A percentile compares a stretch with the other conserved stretches of the same genome.
phyloP scores from a whole-genome alignment of 2,113 vertebrate species.

The Xenus cinereus region DNA sequence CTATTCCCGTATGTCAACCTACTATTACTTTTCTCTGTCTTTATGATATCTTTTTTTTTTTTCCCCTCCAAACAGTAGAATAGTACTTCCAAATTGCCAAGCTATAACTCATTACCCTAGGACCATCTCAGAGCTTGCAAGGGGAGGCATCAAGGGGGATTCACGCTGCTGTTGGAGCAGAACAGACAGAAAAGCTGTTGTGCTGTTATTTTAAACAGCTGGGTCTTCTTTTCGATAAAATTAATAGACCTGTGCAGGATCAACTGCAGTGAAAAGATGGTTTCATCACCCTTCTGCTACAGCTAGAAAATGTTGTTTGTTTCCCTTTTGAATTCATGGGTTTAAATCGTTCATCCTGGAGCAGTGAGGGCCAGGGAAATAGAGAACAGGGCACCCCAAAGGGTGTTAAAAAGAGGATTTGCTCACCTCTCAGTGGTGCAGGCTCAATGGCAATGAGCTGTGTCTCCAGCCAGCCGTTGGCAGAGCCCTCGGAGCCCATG shows the following conservation, averaged over 20 bases:
- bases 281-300: neutral
- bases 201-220: slow-evolving; percentile 7
- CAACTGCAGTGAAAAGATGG: neutral
- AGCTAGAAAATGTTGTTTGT: neutral
- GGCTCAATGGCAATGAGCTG: neutral
- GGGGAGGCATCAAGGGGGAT: neutral
- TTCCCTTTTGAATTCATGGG: neutral
- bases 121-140: neutral
- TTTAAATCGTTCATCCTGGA: neutral
- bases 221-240: neutral
- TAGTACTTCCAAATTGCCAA: neutral
- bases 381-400: accelerated
- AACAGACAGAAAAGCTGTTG: neutral
- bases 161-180: neutral
- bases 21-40: neutral
- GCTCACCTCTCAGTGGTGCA: neutral
- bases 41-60: neutral
- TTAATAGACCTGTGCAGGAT: neutral
- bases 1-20: neutral
- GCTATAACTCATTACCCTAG: neutral
- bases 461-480: neutral
- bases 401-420: neutral
- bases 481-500: neutral
- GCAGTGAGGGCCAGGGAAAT: neutral
- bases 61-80: neutral